These are phyloP conservation scores for Halichondria panicea DNA, from an alignment of 37 sponge, comb jelly and placozoan genomes.

Conservation along the genomic window DNA sequence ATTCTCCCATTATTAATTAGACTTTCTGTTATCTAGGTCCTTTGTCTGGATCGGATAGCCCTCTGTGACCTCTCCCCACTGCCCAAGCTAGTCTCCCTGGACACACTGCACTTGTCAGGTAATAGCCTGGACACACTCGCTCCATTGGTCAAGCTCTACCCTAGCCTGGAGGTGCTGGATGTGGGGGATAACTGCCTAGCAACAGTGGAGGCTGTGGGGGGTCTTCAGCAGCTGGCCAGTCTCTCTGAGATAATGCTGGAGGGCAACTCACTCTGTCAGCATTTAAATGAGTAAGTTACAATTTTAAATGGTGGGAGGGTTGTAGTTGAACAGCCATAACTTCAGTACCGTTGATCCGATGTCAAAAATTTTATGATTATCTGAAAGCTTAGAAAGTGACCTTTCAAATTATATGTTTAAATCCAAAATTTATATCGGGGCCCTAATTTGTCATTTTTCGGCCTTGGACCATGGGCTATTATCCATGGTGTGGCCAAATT, in stretches of 20 bases:
- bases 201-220: neutral
- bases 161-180: constrained; percentile 17
- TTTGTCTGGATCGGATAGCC: neutral
- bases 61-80: neutral
- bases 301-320: neutral
- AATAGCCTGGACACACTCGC: neutral
- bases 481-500: too few relatives aligned
- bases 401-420: too few relatives aligned
- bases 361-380: too few relatives aligned
- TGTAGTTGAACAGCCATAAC: too few relatives aligned
- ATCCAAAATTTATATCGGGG: neutral
- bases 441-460: neutral
- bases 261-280: constrained; percentile 22
- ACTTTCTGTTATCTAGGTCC: neutral
- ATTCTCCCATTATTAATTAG: neutral
- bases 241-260: constrained; percentile 13
- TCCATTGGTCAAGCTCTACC: neutral
- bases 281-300: neutral
- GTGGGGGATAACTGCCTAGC: constrained; percentile 10
- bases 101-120: constrained; percentile 4
- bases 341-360: too few relatives aligned
- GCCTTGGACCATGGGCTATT: too few relatives aligned
- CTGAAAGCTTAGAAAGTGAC: too few relatives aligned
- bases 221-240: neutral
- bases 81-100: neutral